These are phyloP conservation scores for Pachyuromys duprasi DNA, from an alignment of 2,797 vertebrate genomes.

Conservation along the genomic window DNA sequence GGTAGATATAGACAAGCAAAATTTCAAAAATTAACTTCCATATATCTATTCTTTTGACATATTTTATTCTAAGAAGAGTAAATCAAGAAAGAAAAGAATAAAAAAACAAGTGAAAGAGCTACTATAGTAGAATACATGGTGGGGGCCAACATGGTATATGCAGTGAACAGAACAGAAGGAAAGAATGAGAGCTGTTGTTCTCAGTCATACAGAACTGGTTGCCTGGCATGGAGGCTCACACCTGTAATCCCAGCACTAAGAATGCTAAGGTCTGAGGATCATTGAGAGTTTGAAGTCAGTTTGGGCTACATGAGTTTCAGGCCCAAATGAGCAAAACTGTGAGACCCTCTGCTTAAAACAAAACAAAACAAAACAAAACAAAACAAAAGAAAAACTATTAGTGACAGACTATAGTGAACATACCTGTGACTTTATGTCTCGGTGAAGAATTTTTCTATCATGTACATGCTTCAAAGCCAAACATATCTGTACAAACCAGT, in stretches of 20 bases:
- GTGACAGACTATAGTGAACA: conserved; percentile 58
- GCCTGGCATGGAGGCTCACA: background rate
- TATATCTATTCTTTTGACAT: background rate
- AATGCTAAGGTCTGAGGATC: background rate
- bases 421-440: conserved; percentile 99
- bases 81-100: background rate
- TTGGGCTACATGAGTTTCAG: background rate
- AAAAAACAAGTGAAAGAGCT: background rate
- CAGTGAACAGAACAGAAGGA: background rate
- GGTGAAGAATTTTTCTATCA: conserved; percentile 97
- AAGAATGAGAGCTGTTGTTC: background rate
- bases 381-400: background rate
- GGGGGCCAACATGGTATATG: too few species aligned
- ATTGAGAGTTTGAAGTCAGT: background rate
- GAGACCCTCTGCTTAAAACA: background rate
- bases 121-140: background rate
- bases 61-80: background rate
- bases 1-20: conserved; percentile 1
- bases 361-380: background rate
- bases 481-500: conserved; percentile 99
- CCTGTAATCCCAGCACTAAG: background rate
- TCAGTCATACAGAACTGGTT: background rate
- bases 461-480: conserved; percentile 98
- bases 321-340: too few species aligned
- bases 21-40: background rate